A percentile compares a stretch with the other conserved stretches of the same genome.
Evolutionary conservation across 2,797 vertebrate genomes (phyloP).

Genomic region (Tamandua tetradactyla): DNA sequence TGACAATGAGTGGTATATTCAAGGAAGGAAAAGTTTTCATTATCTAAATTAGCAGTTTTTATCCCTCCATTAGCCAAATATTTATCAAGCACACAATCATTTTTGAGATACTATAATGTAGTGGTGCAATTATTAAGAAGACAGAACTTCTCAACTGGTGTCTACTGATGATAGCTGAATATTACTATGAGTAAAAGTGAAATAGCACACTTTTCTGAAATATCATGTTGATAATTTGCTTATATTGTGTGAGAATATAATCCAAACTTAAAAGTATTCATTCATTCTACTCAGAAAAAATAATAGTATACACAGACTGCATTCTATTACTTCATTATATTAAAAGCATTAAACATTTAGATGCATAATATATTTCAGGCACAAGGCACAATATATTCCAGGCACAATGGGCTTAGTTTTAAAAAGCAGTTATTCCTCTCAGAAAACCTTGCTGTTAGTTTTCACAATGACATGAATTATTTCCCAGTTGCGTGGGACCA

Average conservation of each 20-base stretch:
- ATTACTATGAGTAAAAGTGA: background rate
- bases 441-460: background rate
- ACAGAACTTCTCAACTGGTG: background rate
- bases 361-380: background rate
- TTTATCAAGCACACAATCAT: background rate
- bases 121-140: background rate
- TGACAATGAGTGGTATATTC: background rate
- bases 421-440: background rate
- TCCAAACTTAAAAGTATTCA: background rate
- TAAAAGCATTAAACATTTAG: background rate
- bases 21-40: background rate
- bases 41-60: background rate
- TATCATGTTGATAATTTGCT: background rate
- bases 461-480: background rate
- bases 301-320: background rate
- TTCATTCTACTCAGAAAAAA: slow-evolving; percentile 1
- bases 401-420: background rate
- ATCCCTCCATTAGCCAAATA: background rate
- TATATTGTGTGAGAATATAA: background rate
- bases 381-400: too few relatives aligned
- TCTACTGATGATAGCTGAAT: background rate
- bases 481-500: background rate
- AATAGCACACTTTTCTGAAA: background rate
- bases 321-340: background rate
- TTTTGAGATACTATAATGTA: background rate